Base-by-base conservation (phyloP, 2,797 vertebrate species). In the Mormyrops attenuatus region DNA sequence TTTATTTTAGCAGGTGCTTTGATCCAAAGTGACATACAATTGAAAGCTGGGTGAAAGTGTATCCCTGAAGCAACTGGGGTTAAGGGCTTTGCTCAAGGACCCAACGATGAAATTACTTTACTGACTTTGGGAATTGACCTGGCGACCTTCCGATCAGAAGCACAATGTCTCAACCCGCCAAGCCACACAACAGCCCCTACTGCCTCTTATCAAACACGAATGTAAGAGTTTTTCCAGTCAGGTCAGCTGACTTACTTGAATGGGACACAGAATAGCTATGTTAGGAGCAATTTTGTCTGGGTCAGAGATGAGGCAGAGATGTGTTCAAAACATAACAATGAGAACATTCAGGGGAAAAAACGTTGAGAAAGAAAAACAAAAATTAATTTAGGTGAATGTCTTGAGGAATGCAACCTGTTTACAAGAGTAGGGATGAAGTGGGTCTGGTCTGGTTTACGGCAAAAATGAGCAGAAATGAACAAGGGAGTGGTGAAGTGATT, bases 401-500 rank as follows among this genome's bases (percentile, higher is more conserved):
- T 80, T 80, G 73, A 44, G 17, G 38, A 80, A 80, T 47, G 73
- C 73, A 80, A n/a, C 73, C 38, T 80, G 41, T 80, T 80, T 80
- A 80, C 38, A 80, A 41, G 38, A 80, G 17, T 80, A 7, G 20
- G 66, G 66, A 38, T 73, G 66, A 73, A 73, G 66, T 73, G 66
- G 66, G 66, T 73, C 66, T 73, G 66, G 66, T 73, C 13, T 73
- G 66, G 66, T 73, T 73, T 73, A 73, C 13, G 30, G 66, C 66
- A 73, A 73, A 73, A 73, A 73, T 73, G 30, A 73, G 30, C 30
- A 73, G 30, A 73, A 73, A 73, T 73, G 30, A 2, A 73, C 30
- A 73, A 73, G 73, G 73, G 73, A 80, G 73, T 80, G 73, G 73
- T 80, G 41, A 44, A 44, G 73, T 80, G 73, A 80, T 41, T 44